Base-by-base conservation (phyloP, 2,113 vertebrate species). In the Perca flavescens region DNA sequence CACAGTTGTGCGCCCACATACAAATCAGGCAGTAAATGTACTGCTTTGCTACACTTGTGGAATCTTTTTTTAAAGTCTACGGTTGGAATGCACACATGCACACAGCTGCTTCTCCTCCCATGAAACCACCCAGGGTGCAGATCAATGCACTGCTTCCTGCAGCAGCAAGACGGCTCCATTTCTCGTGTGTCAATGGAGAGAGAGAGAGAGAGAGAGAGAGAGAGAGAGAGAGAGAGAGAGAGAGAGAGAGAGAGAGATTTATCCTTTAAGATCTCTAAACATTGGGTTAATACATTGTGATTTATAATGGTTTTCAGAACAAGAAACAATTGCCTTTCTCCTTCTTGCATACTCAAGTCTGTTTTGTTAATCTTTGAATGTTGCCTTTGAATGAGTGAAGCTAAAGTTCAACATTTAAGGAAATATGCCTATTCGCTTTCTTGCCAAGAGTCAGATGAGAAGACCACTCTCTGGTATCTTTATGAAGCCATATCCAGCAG, bases 121-220 rank as follows among this genome's bases (percentile, higher is more conserved):
- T 71, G 69, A 82, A 89, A 83, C 83, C 83, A 80, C 83, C 80
- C 78, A 86, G 82, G 71, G 46, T 78, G 81, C 74, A 86, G 79
- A 91, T 91, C 88, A 88, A 91, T 91, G 79, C 68, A 1, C 47
- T 49, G 85, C 83, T 85, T 87, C 80, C 88, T 91, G 87, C 84
- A 77, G 80, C 73, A 68, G 28, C 43, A 6, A n/a, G 17, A 62
- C 40, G 0, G 22, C 56, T 81, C 54, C 28, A 75, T 49, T 67
- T n/a, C 9, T 12, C 16, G 8, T 43, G 81, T 65, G 63, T 71
- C 68, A 63, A 56, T 77, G 40, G 12, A 61, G 9, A 28, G n/a
- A 56, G 22, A 43, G 25, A 16, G 15, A 50, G 64, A 43, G 54
- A 34, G 34, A 34, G 34, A 34, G 34, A 34, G 34, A 34, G 34